Base-by-base conservation (phyloP, 2,113 vertebrate genomes). In the Aleadryas rufinucha region DNA sequence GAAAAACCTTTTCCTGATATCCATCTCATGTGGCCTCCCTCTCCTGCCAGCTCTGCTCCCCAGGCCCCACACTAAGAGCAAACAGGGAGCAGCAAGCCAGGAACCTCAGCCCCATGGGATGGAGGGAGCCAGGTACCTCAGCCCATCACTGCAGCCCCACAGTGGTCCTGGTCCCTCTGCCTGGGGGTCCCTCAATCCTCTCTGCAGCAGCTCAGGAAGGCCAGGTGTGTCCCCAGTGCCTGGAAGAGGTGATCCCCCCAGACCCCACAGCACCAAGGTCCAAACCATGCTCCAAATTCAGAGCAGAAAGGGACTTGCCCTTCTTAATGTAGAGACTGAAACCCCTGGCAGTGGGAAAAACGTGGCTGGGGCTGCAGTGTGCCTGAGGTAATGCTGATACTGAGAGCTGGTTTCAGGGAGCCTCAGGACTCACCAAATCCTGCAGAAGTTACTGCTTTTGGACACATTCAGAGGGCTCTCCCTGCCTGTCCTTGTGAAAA, bases 361-460 rank as follows among this genome's bases (percentile, higher is more conserved):
- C 0, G 0, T 27, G 37, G 31, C 68, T 54, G 66, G 47, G 31
- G 37, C 44, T 33, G 54, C 69, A 69, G 59, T 1, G 15, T 68
- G 68, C 78, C 37, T 6, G 20, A 84, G 64, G 50, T 15, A 24
- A 41, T 13, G 82, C 33, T 60, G 57, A 31, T 30, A 37, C 6
- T 60, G 28, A 21, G 39, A 81, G 26, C 42, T 85, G 7, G 0
- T 16, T 54, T 50, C 68, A 61, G 42, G 8, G 39, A 39, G 20
- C 7, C 47, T 68, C 44, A 22, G 68, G 54, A 70, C 77, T 82
- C 76, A 81, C 60, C 56, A 64, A 24, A 52, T 49, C 24, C 4
- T 45, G 47, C 16, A 75, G 64, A 42, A 70, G 56, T 45, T 5
- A 1, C 12, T 1, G 11, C 30, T 84, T 56, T 37, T 7, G 17